Conservation (phyloP, 2,888 invertebrate genomes). For the Cryptus armator region DNA sequence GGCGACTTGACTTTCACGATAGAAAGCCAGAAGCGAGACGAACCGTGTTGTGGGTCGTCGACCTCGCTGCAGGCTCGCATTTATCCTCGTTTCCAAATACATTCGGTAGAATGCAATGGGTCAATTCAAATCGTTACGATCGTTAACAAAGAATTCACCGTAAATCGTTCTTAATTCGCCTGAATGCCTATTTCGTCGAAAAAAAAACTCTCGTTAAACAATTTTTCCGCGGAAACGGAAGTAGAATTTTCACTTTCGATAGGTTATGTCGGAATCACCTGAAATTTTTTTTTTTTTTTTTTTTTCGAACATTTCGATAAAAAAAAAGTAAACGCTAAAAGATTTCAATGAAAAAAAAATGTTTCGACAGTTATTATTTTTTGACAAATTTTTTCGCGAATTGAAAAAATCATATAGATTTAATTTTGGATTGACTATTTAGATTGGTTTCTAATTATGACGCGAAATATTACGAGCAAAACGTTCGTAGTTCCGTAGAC, state of each 20-base stretch:
- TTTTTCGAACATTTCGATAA: too few species aligned
- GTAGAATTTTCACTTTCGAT: not conserved
- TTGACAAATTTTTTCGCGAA: too few species aligned
- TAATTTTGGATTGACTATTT: too few species aligned
- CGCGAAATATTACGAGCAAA: not conserved
- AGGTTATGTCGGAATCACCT: too few species aligned
- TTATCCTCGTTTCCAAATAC: slow-evolving; percentile 50
- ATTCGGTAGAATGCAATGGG: slow-evolving; percentile 1
- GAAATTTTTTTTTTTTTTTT: too few species aligned
- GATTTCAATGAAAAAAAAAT: too few species aligned
- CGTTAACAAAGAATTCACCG: not conserved
- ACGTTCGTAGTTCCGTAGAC: not conserved
- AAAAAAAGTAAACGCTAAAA: too few species aligned
- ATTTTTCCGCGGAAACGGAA: not conserved
- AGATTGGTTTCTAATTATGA: too few species aligned
- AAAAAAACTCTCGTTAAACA: not conserved
- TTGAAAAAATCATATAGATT: too few species aligned
- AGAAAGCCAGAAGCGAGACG: slow-evolving; percentile 62
- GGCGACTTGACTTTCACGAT: slow-evolving; percentile 69
- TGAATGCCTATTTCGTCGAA: not conserved
- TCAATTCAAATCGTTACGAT: not conserved
- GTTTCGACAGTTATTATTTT: too few species aligned
- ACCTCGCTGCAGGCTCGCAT: slow-evolving; percentile 37
- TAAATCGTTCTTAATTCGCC: not conserved
- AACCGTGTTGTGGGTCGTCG: slow-evolving; percentile 52